phyloP scores from a whole-genome alignment of 1,140 invertebrate species.

The Solen grandis region DNA sequence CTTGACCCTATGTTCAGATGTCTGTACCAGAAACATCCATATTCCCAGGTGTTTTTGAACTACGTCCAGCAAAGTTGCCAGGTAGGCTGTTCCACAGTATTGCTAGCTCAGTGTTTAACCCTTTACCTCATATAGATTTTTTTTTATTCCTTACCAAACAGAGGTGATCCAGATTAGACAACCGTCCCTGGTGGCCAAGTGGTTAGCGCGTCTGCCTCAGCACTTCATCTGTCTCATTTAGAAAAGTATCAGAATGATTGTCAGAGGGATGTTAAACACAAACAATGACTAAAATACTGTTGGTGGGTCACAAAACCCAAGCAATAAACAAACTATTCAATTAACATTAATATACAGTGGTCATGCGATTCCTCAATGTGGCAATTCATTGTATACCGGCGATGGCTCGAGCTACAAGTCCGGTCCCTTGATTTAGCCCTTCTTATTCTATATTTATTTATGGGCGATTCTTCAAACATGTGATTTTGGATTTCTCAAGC shows the following conservation, averaged over 20 bases:
- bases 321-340: not conserved
- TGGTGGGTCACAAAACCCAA: not conserved
- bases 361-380: too few relatives aligned
- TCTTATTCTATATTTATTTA: too few relatives aligned
- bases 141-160: not conserved
- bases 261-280: too few relatives aligned
- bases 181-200: not conserved
- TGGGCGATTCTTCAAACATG: too few relatives aligned
- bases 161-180: not conserved
- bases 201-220: not conserved
- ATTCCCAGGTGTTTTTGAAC: conserved; percentile 38
- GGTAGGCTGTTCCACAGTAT: conserved; percentile 13
- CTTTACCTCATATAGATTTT: not conserved
- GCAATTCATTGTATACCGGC: too few relatives aligned
- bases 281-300: not conserved
- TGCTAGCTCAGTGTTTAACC: not conserved
- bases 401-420: too few relatives aligned
- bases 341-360: too few relatives aligned
- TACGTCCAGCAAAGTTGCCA: conserved; percentile 45
- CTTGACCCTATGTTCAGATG: too few relatives aligned
- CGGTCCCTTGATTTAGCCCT: too few relatives aligned
- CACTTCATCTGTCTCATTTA: not conserved
- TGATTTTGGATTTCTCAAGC: too few relatives aligned
- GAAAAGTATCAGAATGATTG: not conserved
- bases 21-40: conserved; percentile 44